phyloP scores from a whole-genome alignment of 2,797 vertebrate species.

The Pangasius larnaudii region DNA sequence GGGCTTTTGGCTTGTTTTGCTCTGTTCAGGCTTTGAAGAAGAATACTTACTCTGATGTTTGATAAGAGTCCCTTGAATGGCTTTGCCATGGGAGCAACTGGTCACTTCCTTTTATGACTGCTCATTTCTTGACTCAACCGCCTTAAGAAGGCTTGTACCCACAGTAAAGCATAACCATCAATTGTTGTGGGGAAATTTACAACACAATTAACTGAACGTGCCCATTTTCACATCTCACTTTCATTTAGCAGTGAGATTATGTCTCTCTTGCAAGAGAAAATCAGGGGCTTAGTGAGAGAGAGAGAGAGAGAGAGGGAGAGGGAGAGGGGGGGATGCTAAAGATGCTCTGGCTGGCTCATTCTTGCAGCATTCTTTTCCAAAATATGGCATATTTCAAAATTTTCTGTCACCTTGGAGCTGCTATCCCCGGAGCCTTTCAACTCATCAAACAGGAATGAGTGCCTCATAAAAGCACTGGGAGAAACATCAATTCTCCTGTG shows the following conservation, averaged over 20 bases:
- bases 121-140: conserved; percentile 87
- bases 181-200: conserved; percentile 86
- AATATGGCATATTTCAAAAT: conserved; percentile 86
- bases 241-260: conserved; percentile 84
- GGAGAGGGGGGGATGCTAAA: conserved; percentile 86
- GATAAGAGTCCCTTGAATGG: conserved; percentile 94
- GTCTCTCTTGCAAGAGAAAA: conserved; percentile 93
- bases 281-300: conserved; percentile 84
- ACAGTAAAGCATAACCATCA: conserved; percentile 93
- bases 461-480: conserved; percentile 99
- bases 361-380: conserved; percentile 77
- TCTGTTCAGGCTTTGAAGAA: conserved; percentile 55
- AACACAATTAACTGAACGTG: conserved; percentile 97
- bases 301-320: conserved; percentile 66
- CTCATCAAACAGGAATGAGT: conserved; percentile 95
- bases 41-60: conserved; percentile 98
- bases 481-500: conserved; percentile 98
- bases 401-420: conserved; percentile 97
- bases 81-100: conserved; percentile 91
- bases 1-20: conserved; percentile 51
- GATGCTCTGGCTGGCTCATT: conserved; percentile 72
- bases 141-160: conserved; percentile 93
- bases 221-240: conserved; percentile 80
- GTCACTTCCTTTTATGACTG: conserved; percentile 88
- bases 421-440: conserved; percentile 92